Evolutionary conservation across 2,113 vertebrate species (phyloP), one percentile per base, ranked within the genome.

Genomic region (Athene cunicularia): DNA sequence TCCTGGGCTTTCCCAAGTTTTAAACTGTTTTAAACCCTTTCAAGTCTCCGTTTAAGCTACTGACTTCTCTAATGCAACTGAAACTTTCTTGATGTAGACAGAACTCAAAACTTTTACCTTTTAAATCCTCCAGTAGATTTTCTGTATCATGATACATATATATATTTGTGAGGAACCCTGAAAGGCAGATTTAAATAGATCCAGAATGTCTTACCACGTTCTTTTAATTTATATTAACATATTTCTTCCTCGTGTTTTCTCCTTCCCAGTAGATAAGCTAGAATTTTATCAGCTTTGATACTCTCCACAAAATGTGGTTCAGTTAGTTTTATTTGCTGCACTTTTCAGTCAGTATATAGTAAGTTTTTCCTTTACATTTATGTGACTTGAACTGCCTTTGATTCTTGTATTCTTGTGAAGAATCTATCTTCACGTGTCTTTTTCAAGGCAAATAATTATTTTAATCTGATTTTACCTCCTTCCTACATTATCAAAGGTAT

Each of bases 121-220:
- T 52, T 43, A 83, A 80, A 53, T 37, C 23, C n/a, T 70, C 20
- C 56, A 55, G 41, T 32, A 74, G 5, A 62, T 80, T 76, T 80
- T 82, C 59, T 60, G 15, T 68, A 88, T 75, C 47, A 62, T 18
- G 12, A 76, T 47, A 49, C 30, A 49, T 16, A 58, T 2, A 58
- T 2, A 50, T 9, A 80, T 41, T 71, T 80, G 17, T 32, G 43
- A 72, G 53, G 20, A 94, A 83, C 12, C 4, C 41, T 35, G 18
- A 93, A 89, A 87, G 35, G 33, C 50, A 93, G 71, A 77, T 79
- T 91, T 87, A 93, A 94, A 58, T n/a, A 76, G 28, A 66, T 85
- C 21, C 37, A 60, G 33, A 62, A 37, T 67, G 28, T 55, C 41
- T 75, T 72, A 86, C 56, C 47, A 75, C 21, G 74, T 45, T 66